Conservation (phyloP, 2,888 invertebrate species). For the Isoperla grammatica region DNA sequence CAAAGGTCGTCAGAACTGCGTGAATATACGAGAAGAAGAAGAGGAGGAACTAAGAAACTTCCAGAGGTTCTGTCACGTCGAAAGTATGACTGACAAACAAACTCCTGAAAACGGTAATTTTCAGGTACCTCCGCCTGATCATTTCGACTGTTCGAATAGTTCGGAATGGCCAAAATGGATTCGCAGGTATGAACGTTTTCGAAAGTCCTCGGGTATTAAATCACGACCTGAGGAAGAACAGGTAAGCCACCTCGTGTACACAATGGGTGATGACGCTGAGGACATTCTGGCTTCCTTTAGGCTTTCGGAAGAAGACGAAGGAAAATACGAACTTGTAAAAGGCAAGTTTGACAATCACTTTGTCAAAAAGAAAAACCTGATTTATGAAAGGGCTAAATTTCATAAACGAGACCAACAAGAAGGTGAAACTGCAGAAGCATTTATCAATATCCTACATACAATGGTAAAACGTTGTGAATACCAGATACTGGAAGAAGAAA, state of each 20-base stretch:
- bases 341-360: slow-evolving; percentile 25
- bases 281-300: background rate
- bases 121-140: background rate
- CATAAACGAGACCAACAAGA: background rate
- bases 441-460: slow-evolving; percentile 20
- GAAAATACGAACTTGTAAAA: background rate
- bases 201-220: background rate
- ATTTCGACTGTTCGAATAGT: background rate
- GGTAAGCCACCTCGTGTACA: background rate
- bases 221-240: background rate
- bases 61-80: no score
- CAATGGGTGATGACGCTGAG: background rate
- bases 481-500: slow-evolving; percentile 31
- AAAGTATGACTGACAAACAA: no score
- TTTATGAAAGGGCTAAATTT: slow-evolving; percentile 33
- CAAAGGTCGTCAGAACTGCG: no score
- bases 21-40: no score
- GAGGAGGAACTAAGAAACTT: no score
- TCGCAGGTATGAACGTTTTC: background rate
- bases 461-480: slow-evolving; percentile 33
- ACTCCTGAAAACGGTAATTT: no score
- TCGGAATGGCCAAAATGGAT: background rate
- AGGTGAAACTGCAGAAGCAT: background rate
- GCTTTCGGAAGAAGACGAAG: background rate
- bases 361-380: slow-evolving; percentile 31